These are phyloP conservation scores for Protophormia terraenovae DNA, from an alignment of 2,888 invertebrate genomes.

Conservation along the genomic window DNA sequence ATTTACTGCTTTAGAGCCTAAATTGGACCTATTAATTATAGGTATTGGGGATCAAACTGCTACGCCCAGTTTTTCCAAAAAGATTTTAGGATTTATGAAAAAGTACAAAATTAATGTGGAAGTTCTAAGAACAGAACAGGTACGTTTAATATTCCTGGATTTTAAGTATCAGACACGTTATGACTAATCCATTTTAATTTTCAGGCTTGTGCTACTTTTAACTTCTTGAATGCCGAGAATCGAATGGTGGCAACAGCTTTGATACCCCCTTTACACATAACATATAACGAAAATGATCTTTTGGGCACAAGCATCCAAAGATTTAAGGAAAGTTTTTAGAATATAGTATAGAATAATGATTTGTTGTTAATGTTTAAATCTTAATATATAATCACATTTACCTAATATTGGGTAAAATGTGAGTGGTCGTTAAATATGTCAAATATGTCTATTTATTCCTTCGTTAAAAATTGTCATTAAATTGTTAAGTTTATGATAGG, in stretches of 20 bases:
- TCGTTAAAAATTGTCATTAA: too few relatives aligned
- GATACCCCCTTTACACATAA: conserved; percentile 85
- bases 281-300: conserved; percentile 84
- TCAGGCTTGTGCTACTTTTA: conserved; percentile 92
- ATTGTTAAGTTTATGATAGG: background rate
- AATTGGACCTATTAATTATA: conserved; percentile 89
- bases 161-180: background rate
- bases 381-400: too few relatives aligned
- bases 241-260: conserved; percentile 86
- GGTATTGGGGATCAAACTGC: conserved; percentile 85
- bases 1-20: conserved; percentile 91
- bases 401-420: too few relatives aligned
- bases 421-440: too few relatives aligned
- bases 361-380: background rate
- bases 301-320: conserved; percentile 83
- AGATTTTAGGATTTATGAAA: conserved; percentile 81
- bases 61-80: conserved; percentile 79
- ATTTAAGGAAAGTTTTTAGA: conserved; percentile 47
- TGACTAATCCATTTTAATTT: conserved; percentile 36
- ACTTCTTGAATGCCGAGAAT: conserved; percentile 93
- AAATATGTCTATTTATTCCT: too few relatives aligned
- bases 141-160: conserved; percentile 57
- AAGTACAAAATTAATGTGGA: conserved; percentile 87
- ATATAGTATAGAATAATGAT: background rate
- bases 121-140: conserved; percentile 89